Evolutionary conservation across 2,113 vertebrate species (phyloP).

Genomic region (Copsychus sechellarum): DNA sequence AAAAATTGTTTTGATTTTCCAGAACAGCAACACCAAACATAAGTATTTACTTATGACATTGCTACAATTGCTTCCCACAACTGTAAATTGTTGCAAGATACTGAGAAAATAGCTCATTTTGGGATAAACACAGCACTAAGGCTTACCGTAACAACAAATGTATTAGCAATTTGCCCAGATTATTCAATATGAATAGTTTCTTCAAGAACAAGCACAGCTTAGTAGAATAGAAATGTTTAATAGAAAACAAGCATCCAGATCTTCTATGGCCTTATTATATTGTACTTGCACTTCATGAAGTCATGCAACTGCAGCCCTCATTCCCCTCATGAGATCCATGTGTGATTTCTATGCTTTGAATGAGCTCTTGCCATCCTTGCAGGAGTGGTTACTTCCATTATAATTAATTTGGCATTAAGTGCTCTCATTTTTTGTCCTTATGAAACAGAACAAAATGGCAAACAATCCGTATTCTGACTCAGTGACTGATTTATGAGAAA

Average conservation of each 20-base stretch:
- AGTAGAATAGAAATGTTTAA: background rate
- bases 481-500: background rate
- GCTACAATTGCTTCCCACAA: background rate
- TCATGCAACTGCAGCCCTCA: background rate
- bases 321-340: background rate
- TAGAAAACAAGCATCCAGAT: background rate
- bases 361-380: background rate
- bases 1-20: background rate
- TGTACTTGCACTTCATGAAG: background rate
- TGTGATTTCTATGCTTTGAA: background rate
- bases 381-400: background rate
- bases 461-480: background rate
- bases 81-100: background rate
- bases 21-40: background rate
- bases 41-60: background rate
- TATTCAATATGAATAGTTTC: background rate
- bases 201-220: background rate
- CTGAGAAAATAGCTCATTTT: background rate
- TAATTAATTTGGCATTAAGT: background rate
- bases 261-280: background rate
- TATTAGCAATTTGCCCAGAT: background rate
- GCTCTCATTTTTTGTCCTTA: background rate
- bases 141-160: background rate
- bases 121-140: background rate
- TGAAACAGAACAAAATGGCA: background rate